A percentile compares a stretch with the other conserved stretches of the same genome.
phyloP scores from a whole-genome alignment of 2,797 vertebrate genomes.

The Ibycter americanus region DNA sequence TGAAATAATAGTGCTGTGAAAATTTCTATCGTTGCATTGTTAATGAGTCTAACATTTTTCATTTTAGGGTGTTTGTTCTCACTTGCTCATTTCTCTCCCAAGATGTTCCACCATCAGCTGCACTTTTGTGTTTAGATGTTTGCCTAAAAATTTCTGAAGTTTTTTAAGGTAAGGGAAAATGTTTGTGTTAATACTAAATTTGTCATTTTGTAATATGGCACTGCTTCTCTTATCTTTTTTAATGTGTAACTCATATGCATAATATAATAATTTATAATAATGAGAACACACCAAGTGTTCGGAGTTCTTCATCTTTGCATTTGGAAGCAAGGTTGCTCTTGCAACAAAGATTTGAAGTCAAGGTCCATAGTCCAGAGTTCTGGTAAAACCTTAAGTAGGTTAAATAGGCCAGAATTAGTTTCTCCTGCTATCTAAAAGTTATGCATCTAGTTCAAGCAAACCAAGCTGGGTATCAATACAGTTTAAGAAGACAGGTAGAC shows the following conservation, averaged over 20 bases:
- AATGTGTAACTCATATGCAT: background rate
- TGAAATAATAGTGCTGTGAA: background rate
- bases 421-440: background rate
- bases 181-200: background rate
- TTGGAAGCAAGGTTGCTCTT: background rate
- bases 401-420: background rate
- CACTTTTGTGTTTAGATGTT: background rate
- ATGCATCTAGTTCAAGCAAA: background rate
- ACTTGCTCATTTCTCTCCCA: background rate
- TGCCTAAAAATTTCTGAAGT: background rate
- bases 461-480: accelerated
- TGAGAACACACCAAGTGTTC: background rate
- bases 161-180: background rate
- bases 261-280: background rate
- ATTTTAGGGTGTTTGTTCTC: background rate
- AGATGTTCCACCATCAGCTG: background rate
- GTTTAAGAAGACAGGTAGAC: background rate
- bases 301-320: background rate
- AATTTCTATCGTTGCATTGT: background rate
- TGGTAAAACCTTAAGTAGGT: background rate
- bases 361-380: background rate
- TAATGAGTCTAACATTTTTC: background rate
- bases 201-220: background rate
- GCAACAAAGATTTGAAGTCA: background rate
- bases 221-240: background rate